These are phyloP conservation scores for Aphodius sticticus DNA, from an alignment of 2,888 invertebrate genomes.

Conservation along the genomic window DNA sequence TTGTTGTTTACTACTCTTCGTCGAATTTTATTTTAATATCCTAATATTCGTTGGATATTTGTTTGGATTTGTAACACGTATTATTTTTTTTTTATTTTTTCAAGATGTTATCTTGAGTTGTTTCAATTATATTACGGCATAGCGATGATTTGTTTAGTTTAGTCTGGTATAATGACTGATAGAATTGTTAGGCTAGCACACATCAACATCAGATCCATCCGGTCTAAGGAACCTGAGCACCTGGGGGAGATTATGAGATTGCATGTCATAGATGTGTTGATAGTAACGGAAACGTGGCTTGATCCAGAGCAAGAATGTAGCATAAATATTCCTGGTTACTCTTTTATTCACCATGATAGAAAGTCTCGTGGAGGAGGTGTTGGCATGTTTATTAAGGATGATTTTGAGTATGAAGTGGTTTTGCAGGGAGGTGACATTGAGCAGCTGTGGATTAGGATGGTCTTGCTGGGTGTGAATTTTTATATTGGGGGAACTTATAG, in stretches of 20 bases:
- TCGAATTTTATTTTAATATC: too few species aligned
- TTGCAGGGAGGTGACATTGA: neutral
- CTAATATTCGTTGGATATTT: too few species aligned
- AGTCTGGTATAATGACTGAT: too few species aligned
- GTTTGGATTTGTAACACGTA: too few species aligned
- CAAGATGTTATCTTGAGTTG: too few species aligned
- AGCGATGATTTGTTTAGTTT: too few species aligned
- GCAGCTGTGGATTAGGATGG: conserved; percentile 8
- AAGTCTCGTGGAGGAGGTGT: neutral
- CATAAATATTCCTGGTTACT: neutral
- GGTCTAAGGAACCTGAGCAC: neutral
- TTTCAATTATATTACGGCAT: too few species aligned
- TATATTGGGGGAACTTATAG: neutral
- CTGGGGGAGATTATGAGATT: neutral
- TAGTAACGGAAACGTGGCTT: neutral
- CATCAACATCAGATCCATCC: too few species aligned
- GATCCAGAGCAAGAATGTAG: neutral
- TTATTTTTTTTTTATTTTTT: too few species aligned
- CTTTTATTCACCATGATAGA: neutral
- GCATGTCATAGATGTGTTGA: neutral
- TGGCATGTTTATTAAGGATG: conserved; percentile 6
- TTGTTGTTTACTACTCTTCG: too few species aligned
- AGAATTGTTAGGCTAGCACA: too few species aligned
- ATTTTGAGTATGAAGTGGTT: neutral
- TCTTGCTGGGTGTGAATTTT: neutral